phyloP scores from a whole-genome alignment of 1,140 invertebrate genomes.

The Heliconius hewitsoni region DNA sequence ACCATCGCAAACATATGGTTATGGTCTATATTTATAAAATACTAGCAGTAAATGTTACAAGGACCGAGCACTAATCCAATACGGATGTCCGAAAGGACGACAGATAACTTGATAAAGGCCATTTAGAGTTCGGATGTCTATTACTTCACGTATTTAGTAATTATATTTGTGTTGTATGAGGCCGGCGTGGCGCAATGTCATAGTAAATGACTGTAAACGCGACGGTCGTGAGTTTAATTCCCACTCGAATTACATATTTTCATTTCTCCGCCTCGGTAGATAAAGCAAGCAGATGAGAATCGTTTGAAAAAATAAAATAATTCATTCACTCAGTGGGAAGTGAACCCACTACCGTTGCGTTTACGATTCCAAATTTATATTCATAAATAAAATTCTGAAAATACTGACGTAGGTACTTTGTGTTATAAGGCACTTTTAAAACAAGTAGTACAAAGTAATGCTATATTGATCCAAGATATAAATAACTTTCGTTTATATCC shows the following conservation, averaged over 20 bases:
- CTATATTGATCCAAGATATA: background rate
- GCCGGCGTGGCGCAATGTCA: too few relatives aligned
- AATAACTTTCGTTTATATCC: background rate
- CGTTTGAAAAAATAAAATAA: too few relatives aligned
- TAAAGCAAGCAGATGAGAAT: too few relatives aligned
- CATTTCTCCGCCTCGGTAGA: too few relatives aligned
- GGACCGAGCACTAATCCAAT: slow-evolving; percentile 19
- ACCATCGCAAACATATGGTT: background rate
- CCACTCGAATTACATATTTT: background rate
- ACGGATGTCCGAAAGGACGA: slow-evolving; percentile 26
- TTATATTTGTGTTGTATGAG: background rate
- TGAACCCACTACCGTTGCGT: too few relatives aligned
- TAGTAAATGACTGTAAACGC: too few relatives aligned
- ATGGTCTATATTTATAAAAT: background rate
- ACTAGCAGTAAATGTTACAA: background rate
- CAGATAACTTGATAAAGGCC: slow-evolving; percentile 20
- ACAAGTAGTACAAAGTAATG: background rate
- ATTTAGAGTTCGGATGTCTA: slow-evolving; percentile 21
- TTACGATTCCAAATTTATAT: too few relatives aligned
- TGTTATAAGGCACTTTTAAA: background rate
- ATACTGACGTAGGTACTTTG: background rate
- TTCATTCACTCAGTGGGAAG: too few relatives aligned
- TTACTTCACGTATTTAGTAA: background rate
- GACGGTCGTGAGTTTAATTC: background rate
- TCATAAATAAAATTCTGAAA: too few relatives aligned